A percentile compares a stretch with the other conserved stretches of the same genome.
These are phyloP conservation scores for Spondyliosoma cantharus DNA, from an alignment of 2,797 vertebrate species.

Conservation along the genomic window DNA sequence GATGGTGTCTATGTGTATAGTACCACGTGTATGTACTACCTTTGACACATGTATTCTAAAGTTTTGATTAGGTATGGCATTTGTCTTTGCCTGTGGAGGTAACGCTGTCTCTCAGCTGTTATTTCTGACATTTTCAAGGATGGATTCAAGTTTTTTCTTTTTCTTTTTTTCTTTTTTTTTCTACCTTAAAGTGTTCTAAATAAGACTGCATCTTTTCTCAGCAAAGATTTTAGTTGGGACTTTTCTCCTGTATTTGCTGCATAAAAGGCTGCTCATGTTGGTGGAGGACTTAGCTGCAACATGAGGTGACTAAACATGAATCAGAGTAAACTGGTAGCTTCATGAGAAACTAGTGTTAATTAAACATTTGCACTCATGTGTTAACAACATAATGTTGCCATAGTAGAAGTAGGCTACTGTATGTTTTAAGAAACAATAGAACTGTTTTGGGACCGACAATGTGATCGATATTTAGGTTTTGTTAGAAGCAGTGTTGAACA, in stretches of 20 bases:
- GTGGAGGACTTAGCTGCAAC: not conserved
- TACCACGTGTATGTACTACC: not conserved
- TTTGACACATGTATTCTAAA: too few species aligned
- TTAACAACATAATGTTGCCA: not conserved
- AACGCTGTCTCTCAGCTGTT: not conserved
- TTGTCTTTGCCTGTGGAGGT: constrained; percentile 2
- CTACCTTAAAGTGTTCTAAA: not conserved
- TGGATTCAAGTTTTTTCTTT: not conserved
- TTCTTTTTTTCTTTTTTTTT: not conserved
- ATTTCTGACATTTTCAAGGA: constrained; percentile 1
- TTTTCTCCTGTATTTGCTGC: not conserved
- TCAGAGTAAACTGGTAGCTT: not conserved
- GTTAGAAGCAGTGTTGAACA: not conserved
- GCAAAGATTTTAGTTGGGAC: not conserved
- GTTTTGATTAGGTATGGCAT: not conserved
- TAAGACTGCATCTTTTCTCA: not conserved
- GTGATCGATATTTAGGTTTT: not conserved
- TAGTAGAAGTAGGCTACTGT: not conserved
- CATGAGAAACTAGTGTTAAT: constrained; percentile 1
- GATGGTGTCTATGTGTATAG: not conserved
- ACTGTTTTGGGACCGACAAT: not conserved
- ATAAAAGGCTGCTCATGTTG: constrained; percentile 1
- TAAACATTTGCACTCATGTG: not conserved
- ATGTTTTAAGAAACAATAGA: constrained; percentile 4
- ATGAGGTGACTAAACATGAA: not conserved